Evolutionary conservation across 2,797 vertebrate genomes (phyloP).

Genomic region (Macroramphosus scolopax): DNA sequence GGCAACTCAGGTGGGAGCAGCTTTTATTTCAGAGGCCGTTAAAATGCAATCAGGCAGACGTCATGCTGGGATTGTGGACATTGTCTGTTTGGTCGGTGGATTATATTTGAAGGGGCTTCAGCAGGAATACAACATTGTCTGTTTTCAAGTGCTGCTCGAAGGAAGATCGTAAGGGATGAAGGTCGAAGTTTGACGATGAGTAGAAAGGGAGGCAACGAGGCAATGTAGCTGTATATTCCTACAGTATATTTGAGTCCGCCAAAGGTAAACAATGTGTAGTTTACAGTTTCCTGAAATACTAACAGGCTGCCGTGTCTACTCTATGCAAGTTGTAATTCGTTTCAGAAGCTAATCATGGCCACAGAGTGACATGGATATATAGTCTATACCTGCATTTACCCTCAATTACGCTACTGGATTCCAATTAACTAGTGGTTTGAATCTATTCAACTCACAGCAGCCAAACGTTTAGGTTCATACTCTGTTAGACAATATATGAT

Average conservation of each 20-base stretch:
- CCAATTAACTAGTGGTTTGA: constrained; percentile 38
- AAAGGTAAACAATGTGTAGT: no score
- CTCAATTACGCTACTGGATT: constrained; percentile 52
- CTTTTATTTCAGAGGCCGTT: constrained; percentile 54
- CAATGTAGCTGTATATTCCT: no score
- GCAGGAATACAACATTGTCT: constrained; percentile 18
- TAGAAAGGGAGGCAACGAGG: no score
- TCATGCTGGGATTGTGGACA: constrained; percentile 30
- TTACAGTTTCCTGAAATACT: not conserved
- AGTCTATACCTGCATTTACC: constrained; percentile 50
- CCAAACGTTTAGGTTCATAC: not conserved
- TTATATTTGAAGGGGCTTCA: constrained; percentile 21
- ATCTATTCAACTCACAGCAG: constrained; percentile 6
- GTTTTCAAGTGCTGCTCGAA: constrained; percentile 6
- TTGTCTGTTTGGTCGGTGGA: constrained; percentile 37
- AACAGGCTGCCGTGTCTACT: constrained; percentile 11
- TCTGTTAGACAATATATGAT: not conserved
- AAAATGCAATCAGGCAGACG: constrained; percentile 45
- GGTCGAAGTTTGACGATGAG: no score
- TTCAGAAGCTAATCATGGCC: constrained; percentile 32
- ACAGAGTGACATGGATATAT: constrained; percentile 46
- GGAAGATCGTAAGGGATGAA: not conserved
- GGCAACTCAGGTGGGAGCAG: constrained; percentile 43
- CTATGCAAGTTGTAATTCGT: constrained; percentile 36
- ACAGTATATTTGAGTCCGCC: no score